Base-by-base conservation (phyloP, 1,140 invertebrate species). In the Prorops nasuta region DNA sequence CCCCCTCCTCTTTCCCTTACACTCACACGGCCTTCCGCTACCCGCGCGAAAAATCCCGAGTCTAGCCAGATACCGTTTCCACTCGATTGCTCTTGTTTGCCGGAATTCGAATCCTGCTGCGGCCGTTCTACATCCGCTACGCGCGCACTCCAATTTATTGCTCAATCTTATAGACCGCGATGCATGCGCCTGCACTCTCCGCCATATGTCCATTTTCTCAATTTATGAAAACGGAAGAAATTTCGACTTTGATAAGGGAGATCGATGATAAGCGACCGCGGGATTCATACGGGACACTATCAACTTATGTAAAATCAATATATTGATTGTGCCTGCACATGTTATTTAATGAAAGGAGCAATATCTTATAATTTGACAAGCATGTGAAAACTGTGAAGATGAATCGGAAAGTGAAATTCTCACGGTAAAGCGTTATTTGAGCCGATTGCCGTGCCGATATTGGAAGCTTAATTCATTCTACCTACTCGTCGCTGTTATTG, bases 1-100 rank as follows among this genome's bases (percentile, higher is more conserved):
- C 21, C 3, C 20, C 18, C 17, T n/a, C 44, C 10, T 12, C 24
- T 48, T 10, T 28, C 19, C 39, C 21, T 17, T 17, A 20, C 34
- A 12, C 28, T 36, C 34, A 21, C 18, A 10, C 34, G 16, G 12
- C 18, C 31, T 28, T 10, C 9, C 50, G 50, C 46, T 47, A 40
- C 28, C 15, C 44, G 31, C 16, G 18, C 44, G 24, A 14, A 36
- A 41, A 22, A 41, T 48, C 10, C 7, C 34, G 8, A 28, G 24
- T 6, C 4, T 28, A 10, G 4, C 10, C 24, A 6, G 4, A 10
- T 10, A 28, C 10, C 24, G 24, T 28, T 6, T 28, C 24, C 24
- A 10, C 24, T 4, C 4, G 24, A 10, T 6, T 28, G 4, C 4
- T 28, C 4, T 28, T 28, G 24, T 10, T 6, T 28, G 4, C 24